phyloP scores from a whole-genome alignment of 2,113 vertebrate species.

The Psilopsiagon aymara region DNA sequence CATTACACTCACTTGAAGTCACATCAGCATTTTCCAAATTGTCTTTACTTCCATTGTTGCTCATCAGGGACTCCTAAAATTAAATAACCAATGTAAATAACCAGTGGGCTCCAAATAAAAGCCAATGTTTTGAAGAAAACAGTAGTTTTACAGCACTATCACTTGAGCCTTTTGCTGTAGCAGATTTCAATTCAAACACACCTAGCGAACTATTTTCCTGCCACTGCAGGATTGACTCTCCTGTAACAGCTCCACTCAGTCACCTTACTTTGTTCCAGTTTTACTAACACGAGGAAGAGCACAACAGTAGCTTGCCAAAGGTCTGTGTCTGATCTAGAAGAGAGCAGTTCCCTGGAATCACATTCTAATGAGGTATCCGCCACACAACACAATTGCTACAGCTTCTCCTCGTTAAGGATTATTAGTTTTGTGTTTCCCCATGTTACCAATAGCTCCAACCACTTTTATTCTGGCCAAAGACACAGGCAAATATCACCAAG shows the following conservation, averaged over 20 bases:
- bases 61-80: constrained; percentile 64
- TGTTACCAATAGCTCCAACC: not conserved
- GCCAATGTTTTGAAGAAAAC: not conserved
- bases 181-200: not conserved
- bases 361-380: not conserved
- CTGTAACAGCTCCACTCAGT: not conserved
- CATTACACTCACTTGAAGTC: constrained; percentile 71
- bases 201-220: not conserved
- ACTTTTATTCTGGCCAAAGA: not conserved
- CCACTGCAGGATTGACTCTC: not conserved
- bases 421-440: not conserved
- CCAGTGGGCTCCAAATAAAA: not conserved
- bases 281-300: not conserved
- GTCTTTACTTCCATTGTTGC: constrained; percentile 25
- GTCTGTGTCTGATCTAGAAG: not conserved
- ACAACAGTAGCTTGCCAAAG: not conserved
- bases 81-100: not conserved
- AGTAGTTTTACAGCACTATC: not conserved
- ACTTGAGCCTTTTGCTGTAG: not conserved
- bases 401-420: not conserved
- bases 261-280: not conserved
- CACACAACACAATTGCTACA: not conserved
- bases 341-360: not conserved
- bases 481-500: not conserved
- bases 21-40: constrained; percentile 46